These are phyloP conservation scores for Philereme vetulata DNA, from an alignment of 2,888 invertebrate species.

Conservation along the genomic window DNA sequence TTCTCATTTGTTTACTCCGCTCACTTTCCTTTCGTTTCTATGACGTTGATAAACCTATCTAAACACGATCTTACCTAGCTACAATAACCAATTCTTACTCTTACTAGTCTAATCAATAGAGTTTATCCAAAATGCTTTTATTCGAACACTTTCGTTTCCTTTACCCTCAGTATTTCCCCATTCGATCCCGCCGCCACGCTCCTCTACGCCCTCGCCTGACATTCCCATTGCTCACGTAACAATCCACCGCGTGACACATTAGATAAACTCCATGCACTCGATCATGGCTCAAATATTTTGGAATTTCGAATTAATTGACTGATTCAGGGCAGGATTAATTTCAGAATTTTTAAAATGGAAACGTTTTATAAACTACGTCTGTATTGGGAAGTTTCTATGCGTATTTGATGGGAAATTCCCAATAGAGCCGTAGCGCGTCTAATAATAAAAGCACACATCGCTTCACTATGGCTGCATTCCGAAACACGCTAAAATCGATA, in stretches of 20 bases:
- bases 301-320: conserved; percentile 36
- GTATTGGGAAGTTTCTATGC: not conserved
- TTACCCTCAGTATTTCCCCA: conserved; percentile 16
- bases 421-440: conserved; percentile 8
- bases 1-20: conserved; percentile 48
- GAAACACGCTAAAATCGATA: not conserved
- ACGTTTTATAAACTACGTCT: not conserved
- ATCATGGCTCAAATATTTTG: conserved; percentile 37
- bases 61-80: conserved; percentile 66
- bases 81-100: conserved; percentile 60
- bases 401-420: conserved; percentile 2
- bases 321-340: conserved; percentile 30
- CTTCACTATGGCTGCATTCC: not conserved
- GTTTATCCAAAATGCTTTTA: conserved; percentile 48
- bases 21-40: conserved; percentile 65
- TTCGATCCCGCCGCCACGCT: conserved; percentile 10
- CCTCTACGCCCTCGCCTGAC: conserved; percentile 4
- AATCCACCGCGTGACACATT: conserved; percentile 21
- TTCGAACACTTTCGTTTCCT: conserved; percentile 24
- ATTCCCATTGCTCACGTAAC: conserved; percentile 3
- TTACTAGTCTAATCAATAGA: conserved; percentile 51
- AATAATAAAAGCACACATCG: not conserved
- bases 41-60: conserved; percentile 75
- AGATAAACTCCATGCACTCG: conserved; percentile 38
- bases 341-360: conserved; percentile 7